Evolutionary conservation across 1,140 invertebrate genomes (phyloP), one percentile per base, ranked within the genome.

Genomic region (Coelopa frigida): DNA sequence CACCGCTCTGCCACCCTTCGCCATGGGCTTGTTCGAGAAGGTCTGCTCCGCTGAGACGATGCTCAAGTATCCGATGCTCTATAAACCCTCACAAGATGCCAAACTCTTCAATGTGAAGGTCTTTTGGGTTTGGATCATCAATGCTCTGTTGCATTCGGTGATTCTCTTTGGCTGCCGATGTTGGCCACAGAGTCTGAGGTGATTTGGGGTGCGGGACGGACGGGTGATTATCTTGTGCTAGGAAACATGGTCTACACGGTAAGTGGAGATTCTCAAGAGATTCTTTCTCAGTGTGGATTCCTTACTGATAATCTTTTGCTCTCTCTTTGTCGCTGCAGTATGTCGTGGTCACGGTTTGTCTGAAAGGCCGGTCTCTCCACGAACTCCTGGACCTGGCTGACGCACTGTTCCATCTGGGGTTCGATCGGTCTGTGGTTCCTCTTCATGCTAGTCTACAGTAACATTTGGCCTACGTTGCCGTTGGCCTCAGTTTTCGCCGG

Each of bases 211-310:
- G 79, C 80, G 72, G 96, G 94, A 42, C 80, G 78, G 61, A 85
- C 87, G 45, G 94, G 94, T 44, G 94, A 92, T 43, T 98, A 97
- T 72, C 78, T 99, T 26, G 80, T 98, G 49, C 71, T 97, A 56
- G 96, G 96, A 62, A 99, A 98, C 75, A 85, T 91, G 66, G 87
- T 97, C 32, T 99, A 98, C 71, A 97, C 96, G 24, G 91, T 96
- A 73, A 79, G 77, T 44, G 0, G 11, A 33, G 11, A 17, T 33
- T n/a, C n/a, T n/a, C n/a, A n/a, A n/a, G n/a, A n/a, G n/a, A n/a
- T n/a, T 29, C n/a, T 8, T 8, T 8, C n/a, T 29, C 8, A 29
- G n/a, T 29, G 8, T 29, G 27, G n/a, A 8, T 29, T 29, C 8
- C 8, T 29, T 27, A 6, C 2, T 22, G 17, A 41, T 4, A 22